These are phyloP conservation scores for Pogonomyrmex californicus DNA, from an alignment of 1,140 invertebrate genomes.

Conservation along the genomic window DNA sequence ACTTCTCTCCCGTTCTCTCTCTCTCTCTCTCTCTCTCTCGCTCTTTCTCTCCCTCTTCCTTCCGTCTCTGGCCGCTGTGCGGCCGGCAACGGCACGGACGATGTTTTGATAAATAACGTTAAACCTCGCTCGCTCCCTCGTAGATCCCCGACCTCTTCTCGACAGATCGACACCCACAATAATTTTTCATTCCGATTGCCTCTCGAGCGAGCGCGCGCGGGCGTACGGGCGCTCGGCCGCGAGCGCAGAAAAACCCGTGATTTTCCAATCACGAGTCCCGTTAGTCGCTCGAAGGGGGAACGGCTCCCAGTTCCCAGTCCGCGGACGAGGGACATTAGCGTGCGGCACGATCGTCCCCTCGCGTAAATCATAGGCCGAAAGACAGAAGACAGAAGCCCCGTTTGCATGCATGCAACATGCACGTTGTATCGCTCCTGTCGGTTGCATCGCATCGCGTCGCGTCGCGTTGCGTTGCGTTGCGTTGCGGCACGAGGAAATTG, in stretches of 20 bases:
- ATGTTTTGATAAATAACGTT: constrained; percentile 1
- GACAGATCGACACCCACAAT: constrained; percentile 20
- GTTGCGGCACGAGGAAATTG: constrained; percentile 35
- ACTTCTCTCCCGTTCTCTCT: background rate
- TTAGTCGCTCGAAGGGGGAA: constrained; percentile 39
- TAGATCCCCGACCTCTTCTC: background rate
- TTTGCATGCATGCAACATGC: constrained; percentile 13
- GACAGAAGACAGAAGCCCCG: constrained; percentile 23
- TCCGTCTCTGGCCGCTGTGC: background rate
- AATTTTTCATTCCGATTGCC: constrained; percentile 17
- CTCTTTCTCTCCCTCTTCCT: constrained; percentile 8
- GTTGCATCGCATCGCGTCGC: background rate
- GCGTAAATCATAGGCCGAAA: constrained; percentile 54
- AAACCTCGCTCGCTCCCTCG: background rate
- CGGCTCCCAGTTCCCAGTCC: background rate
- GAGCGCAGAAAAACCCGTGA: constrained; percentile 38
- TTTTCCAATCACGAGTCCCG: constrained; percentile 57
- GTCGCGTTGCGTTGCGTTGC: background rate
- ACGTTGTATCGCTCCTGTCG: background rate
- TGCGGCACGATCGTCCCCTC: constrained; percentile 49
- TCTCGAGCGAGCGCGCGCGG: background rate
- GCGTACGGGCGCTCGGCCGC: background rate
- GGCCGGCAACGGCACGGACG: background rate
- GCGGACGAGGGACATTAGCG: constrained; percentile 32
- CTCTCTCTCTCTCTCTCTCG: background rate